phyloP scores from a whole-genome alignment of 1,140 invertebrate species.

The Teleogryllus occipitalis region DNA sequence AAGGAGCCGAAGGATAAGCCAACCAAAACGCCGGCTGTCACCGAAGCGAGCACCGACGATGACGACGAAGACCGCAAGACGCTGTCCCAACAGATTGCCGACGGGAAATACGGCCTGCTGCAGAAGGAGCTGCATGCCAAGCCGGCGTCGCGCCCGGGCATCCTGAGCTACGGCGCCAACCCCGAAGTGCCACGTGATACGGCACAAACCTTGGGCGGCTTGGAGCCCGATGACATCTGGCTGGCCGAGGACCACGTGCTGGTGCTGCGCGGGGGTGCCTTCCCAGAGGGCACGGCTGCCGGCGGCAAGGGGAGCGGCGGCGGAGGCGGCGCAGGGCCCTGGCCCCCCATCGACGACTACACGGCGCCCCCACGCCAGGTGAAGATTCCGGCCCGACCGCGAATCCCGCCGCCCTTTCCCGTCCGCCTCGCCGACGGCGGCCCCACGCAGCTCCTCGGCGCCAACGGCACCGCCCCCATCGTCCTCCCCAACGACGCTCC shows the following conservation, averaged over 20 bases:
- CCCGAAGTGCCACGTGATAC: conserved; percentile 70
- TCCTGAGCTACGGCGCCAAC: conserved; percentile 69
- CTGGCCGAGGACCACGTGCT: conserved; percentile 78
- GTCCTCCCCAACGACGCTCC: conserved; percentile 23
- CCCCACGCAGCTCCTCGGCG: conserved; percentile 62
- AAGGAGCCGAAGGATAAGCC: conserved; percentile 27
- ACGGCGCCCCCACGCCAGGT: conserved; percentile 69
- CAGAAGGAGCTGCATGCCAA: conserved; percentile 70
- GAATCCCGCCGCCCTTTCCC: conserved; percentile 80
- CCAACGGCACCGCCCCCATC: conserved; percentile 31
- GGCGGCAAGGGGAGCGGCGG: conserved; percentile 30
- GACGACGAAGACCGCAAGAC: conserved; percentile 63
- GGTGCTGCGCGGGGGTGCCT: conserved; percentile 67
- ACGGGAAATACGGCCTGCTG: conserved; percentile 81
- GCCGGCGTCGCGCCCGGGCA: conserved; percentile 59
- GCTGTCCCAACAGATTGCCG: conserved; percentile 72
- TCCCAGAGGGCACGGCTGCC: conserved; percentile 40
- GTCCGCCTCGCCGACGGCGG: conserved; percentile 71
- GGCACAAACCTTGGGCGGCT: conserved; percentile 65
- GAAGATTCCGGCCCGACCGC: conserved; percentile 61
- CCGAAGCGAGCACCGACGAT: background rate
- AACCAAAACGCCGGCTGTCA: background rate
- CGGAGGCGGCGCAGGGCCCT: conserved; percentile 38
- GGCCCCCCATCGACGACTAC: conserved; percentile 75
- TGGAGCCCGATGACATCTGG: conserved; percentile 80